A percentile compares a stretch with the other conserved stretches of the same genome.
phyloP scores from a whole-genome alignment of 2,797 vertebrate genomes.

The Emys orbicularis region DNA sequence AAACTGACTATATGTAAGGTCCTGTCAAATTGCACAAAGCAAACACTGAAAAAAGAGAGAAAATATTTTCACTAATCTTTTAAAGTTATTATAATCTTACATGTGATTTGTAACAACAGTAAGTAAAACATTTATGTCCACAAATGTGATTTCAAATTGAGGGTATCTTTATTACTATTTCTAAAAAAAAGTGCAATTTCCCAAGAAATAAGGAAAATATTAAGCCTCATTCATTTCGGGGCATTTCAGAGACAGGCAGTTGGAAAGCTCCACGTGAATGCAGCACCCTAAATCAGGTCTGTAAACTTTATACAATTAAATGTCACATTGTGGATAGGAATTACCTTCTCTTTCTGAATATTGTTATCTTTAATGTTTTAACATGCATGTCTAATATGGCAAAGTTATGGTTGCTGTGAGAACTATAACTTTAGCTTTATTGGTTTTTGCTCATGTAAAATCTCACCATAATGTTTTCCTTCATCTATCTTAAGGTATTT shows the following conservation, averaged over 20 bases:
- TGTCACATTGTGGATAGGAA: background rate
- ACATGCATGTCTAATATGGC: background rate
- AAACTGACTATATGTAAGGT: background rate
- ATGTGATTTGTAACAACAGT: background rate
- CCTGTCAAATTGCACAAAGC: background rate
- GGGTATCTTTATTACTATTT: background rate
- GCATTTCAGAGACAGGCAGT: background rate
- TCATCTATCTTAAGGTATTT: background rate
- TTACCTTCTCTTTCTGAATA: slow-evolving; percentile 18
- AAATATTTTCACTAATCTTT: background rate
- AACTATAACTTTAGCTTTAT: slow-evolving; percentile 2
- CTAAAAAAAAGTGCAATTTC: background rate
- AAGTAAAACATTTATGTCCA: slow-evolving; percentile 19
- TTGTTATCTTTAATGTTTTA: background rate
- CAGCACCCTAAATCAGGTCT: background rate
- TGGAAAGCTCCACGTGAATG: background rate
- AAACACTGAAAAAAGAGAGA: background rate
- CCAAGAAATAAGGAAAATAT: background rate
- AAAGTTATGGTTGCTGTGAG: slow-evolving; percentile 33
- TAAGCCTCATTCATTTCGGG: background rate
- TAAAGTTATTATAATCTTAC: slow-evolving; percentile 33
- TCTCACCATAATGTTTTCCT: background rate
- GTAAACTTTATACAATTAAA: background rate
- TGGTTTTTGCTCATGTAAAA: background rate
- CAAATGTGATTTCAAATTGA: background rate